Evolutionary conservation across 2,797 vertebrate genomes (phyloP).

Genomic region (Mormyrops attenuatus): DNA sequence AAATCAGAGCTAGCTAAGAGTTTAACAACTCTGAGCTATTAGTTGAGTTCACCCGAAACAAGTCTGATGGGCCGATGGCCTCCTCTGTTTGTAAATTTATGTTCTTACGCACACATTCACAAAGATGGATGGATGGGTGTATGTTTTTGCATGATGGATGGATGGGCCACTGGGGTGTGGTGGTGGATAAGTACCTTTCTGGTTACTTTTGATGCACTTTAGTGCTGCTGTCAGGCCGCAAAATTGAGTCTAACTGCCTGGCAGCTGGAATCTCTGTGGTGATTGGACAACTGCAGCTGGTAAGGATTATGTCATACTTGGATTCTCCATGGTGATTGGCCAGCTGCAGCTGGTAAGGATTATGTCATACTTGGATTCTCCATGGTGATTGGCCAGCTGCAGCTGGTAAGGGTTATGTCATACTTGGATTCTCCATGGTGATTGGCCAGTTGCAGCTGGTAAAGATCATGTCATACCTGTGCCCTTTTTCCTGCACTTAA

Average conservation of each 20-base stretch:
- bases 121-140: background rate
- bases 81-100: background rate
- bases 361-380: too few species aligned
- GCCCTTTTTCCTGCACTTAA: background rate
- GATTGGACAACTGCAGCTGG: background rate
- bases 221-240: too few species aligned
- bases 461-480: background rate
- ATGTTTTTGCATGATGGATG: too few species aligned
- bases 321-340: background rate
- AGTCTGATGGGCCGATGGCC: background rate
- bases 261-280: background rate
- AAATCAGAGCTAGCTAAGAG: too few species aligned
- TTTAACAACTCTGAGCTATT: too few species aligned
- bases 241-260: background rate
- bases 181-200: background rate
- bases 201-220: background rate
- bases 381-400: too few species aligned
- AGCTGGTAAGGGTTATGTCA: too few species aligned
- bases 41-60: background rate
- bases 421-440: too few species aligned
- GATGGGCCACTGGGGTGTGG: background rate
- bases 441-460: too few species aligned
- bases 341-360: background rate
- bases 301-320: background rate
- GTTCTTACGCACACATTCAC: background rate